A percentile compares a stretch with the other conserved stretches of the same genome.
These are phyloP conservation scores for Ophion obscuratus DNA, from an alignment of 2,888 invertebrate genomes.

Conservation along the genomic window DNA sequence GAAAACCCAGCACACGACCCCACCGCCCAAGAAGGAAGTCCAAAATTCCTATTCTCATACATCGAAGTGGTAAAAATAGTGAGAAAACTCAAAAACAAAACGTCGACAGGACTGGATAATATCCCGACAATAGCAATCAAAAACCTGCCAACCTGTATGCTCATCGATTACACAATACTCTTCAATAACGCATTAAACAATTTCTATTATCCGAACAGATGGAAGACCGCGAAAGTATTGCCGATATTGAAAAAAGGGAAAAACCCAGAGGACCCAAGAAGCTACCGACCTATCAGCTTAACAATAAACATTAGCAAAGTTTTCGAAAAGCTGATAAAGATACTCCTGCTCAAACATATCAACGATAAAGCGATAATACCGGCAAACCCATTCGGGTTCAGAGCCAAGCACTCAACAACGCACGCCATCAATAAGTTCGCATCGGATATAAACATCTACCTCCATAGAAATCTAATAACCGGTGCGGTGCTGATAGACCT, in stretches of 20 bases:
- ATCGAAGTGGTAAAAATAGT: background rate
- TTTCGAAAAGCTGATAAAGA: no score
- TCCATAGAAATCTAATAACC: background rate
- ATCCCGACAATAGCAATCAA: background rate
- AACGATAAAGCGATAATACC: background rate
- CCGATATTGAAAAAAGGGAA: no score
- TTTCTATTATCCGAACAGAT: no score
- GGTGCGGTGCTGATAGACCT: constrained; percentile 9
- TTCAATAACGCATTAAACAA: no score
- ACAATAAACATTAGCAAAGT: no score
- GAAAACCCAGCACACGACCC: constrained; percentile 31
- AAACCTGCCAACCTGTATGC: no score
- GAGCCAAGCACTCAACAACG: background rate
- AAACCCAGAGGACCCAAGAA: no score
- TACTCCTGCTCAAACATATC: no score
- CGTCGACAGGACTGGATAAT: constrained; percentile 12
- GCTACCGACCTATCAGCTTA: no score
- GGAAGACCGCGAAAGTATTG: no score
- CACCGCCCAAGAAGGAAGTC: background rate
- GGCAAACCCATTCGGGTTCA: constrained; percentile 1
- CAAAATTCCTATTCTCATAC: background rate
- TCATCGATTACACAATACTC: no score
- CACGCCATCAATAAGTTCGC: constrained; percentile 18
- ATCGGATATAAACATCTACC: background rate
- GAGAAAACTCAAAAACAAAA: constrained; percentile 13